A percentile compares a stretch with the other conserved stretches of the same genome.
Conservation (phyloP, 2,797 vertebrate genomes). For the Erpetoichthys calabaricus region DNA sequence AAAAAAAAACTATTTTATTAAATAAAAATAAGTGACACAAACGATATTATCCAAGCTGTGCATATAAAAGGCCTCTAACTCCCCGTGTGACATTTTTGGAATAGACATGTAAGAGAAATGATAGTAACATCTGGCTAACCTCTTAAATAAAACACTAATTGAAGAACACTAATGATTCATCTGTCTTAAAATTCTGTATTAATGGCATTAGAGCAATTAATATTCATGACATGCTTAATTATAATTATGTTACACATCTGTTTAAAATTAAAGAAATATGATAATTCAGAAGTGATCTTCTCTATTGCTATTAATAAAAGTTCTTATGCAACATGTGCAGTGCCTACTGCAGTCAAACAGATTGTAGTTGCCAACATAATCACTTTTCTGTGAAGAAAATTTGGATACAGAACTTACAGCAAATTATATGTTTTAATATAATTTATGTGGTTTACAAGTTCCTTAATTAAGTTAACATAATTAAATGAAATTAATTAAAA, state of each 20-base stretch:
- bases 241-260: constrained; percentile 35
- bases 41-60: too few relatives aligned
- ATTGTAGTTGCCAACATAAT: too few relatives aligned
- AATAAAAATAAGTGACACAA: too few relatives aligned
- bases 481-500: too few relatives aligned
- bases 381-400: too few relatives aligned
- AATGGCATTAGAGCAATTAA: constrained; percentile 36
- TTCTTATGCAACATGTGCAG: too few relatives aligned
- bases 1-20: too few relatives aligned
- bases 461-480: too few relatives aligned
- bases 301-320: neutral
- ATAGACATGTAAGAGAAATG: constrained; percentile 32
- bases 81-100: constrained; percentile 17
- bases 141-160: constrained; percentile 34
- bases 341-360: too few relatives aligned
- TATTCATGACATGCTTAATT: constrained; percentile 36
- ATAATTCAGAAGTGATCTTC: constrained; percentile 18
- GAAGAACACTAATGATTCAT: constrained; percentile 26
- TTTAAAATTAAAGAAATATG: constrained; percentile 22
- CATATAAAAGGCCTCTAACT: neutral
- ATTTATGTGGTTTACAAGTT: too few relatives aligned
- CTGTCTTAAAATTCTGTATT: constrained; percentile 27
- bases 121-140: constrained; percentile 35
- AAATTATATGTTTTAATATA: too few relatives aligned
- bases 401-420: too few relatives aligned